Conservation (phyloP, 2,888 invertebrate species). For the Hyles lineata region DNA sequence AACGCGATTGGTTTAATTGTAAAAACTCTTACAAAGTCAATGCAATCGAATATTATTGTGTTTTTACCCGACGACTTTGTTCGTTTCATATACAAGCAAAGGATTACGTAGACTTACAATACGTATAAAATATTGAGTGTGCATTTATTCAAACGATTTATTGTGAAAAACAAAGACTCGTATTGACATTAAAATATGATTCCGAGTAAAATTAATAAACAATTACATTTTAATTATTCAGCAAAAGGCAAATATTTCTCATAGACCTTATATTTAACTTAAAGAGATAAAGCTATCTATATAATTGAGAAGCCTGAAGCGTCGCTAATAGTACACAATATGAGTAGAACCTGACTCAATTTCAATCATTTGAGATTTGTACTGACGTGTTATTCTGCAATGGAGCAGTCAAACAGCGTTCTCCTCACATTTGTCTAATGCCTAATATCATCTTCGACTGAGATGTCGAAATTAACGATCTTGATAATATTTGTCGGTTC, state of each 20-base stretch:
- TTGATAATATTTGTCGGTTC: constrained; percentile 84
- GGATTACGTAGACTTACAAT: not conserved
- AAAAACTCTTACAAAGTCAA: constrained; percentile 36
- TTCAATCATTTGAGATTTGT: constrained; percentile 1
- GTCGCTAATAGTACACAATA: not conserved
- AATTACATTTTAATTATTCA: no score
- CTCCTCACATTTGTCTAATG: constrained; percentile 62
- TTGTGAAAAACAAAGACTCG: no score
- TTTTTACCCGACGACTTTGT: not conserved
- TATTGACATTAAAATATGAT: no score
- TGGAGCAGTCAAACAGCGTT: constrained; percentile 48
- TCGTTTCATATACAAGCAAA: not conserved
- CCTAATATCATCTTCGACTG: constrained; percentile 67
- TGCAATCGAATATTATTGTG: constrained; percentile 1
- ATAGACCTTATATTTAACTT: no score
- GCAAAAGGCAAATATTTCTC: no score
- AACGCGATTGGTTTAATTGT: constrained; percentile 54
- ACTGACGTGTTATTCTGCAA: constrained; percentile 3
- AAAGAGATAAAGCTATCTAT: no score
- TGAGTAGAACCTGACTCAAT: not conserved
- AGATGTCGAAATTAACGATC: constrained; percentile 83
- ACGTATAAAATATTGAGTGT: not conserved
- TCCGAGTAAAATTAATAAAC: no score
- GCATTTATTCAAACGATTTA: not conserved
- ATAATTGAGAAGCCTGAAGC: no score